A percentile compares a stretch with the other conserved stretches of the same genome.
These are phyloP conservation scores for Drosophila jambulina DNA, from an alignment of 1,140 invertebrate species.

Conservation along the genomic window DNA sequence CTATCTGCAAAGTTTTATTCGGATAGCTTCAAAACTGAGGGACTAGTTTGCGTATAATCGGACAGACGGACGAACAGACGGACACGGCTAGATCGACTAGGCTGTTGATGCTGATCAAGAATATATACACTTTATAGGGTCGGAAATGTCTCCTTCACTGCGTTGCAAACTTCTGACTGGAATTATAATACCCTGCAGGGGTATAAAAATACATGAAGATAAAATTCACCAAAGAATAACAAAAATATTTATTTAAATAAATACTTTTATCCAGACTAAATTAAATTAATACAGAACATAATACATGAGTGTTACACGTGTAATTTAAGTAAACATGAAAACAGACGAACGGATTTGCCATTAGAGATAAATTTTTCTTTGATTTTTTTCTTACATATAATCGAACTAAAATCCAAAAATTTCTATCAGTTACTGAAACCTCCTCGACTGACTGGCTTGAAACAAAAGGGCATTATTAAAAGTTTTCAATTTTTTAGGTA, in stretches of 20 bases:
- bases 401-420: background rate
- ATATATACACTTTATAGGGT: too few species aligned
- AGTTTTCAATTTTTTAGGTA: background rate
- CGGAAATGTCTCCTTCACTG: too few species aligned
- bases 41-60: too few species aligned
- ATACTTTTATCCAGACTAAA: slow-evolving; percentile 1
- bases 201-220: slow-evolving; percentile 1
- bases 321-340: slow-evolving; percentile 3
- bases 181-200: too few species aligned
- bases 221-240: background rate
- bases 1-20: too few species aligned
- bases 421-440: background rate
- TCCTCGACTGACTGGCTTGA: background rate
- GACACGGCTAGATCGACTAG: too few species aligned
- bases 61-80: too few species aligned
- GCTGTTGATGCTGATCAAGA: too few species aligned
- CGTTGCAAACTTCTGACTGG: too few species aligned
- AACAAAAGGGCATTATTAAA: background rate
- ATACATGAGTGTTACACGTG: too few species aligned
- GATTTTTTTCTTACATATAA: background rate
- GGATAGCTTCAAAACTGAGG: too few species aligned
- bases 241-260: background rate
- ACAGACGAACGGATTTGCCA: background rate
- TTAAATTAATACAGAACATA: too few species aligned
- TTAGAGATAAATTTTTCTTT: background rate